Evolutionary conservation across 2,113 vertebrate genomes (phyloP).

Genomic region (Sylvicapra grimmia): DNA sequence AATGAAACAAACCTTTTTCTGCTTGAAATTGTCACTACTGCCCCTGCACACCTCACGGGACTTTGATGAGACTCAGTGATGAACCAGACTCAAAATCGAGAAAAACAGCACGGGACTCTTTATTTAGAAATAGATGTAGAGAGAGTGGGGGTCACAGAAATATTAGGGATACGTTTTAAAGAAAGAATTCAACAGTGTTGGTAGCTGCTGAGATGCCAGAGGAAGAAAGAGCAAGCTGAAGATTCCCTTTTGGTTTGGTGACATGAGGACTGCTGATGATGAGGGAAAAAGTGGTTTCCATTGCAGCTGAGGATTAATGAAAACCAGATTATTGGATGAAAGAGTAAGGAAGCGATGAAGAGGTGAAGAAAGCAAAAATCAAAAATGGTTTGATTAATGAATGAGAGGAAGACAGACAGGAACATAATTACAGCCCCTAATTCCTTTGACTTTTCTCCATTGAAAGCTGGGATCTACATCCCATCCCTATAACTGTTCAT

Average conservation of each 20-base stretch:
- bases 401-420: not conserved
- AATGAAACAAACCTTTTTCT: constrained; percentile 16
- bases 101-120: not conserved
- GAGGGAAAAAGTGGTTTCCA: not conserved
- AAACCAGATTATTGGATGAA: not conserved
- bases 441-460: not conserved
- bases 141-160: not conserved
- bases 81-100: not conserved
- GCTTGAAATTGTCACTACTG: not conserved
- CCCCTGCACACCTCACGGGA: not conserved
- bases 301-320: not conserved
- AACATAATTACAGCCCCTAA: not conserved
- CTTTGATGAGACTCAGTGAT: not conserved
- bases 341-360: not conserved
- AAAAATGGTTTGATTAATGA: not conserved
- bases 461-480: not conserved
- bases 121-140: not conserved
- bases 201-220: not conserved
- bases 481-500: not conserved
- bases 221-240: not conserved
- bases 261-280: not conserved
- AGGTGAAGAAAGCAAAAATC: not conserved
- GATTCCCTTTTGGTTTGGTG: not conserved
- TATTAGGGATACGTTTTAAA: not conserved
- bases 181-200: not conserved